Base-by-base conservation (phyloP, 2,113 vertebrate genomes). In the Proterorhinus semilunaris region DNA sequence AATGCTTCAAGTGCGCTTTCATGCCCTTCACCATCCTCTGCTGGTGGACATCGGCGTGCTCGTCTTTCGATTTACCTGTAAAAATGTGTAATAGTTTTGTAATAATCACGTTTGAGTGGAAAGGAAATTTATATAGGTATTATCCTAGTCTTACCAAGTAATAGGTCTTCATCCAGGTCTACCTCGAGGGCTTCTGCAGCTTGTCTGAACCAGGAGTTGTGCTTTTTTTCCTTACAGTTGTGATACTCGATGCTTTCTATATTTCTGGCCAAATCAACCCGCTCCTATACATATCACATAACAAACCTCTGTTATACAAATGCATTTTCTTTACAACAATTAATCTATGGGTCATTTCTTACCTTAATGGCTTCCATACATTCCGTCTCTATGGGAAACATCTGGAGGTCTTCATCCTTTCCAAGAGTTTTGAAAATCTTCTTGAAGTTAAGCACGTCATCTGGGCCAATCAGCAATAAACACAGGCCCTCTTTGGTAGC, bases 211-310 rank as follows among this genome's bases (percentile, higher is more conserved):
- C 98, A 99, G 11, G 96, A 97, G 80, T 99, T 94, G 68, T 98
- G 96, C 0, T 97, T 94, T 77, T 95, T 95, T 72, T 93, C 90
- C n/a, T 89, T 93, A 87, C 93, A 93, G 83, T 97, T 95, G 84
- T 94, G 93, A 82, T 93, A 98, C 81, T 98, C 96, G 0, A 94
- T 90, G 83, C 98, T 99, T 85, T 99, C 98, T 12, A 99, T 95
- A 79, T 91, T 91, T 42, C 92, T 85, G 21, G 96, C 97, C 78
- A 99, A 64, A 69, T 92, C 93, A 12, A 99, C 89, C 44, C 96
- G 91, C 48, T 96, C 95, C 98, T 99, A 86, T 59, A n/a, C n/a
- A 68, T 9, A 16, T 59, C 9, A 13, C 42, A 27, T 7, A 69
- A 44, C 46, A 17, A 63, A 15, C 6, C 3, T 8, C 36, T 44